phyloP scores from a whole-genome alignment of 2,113 vertebrate species.

The Tragelaphus imberbis region DNA sequence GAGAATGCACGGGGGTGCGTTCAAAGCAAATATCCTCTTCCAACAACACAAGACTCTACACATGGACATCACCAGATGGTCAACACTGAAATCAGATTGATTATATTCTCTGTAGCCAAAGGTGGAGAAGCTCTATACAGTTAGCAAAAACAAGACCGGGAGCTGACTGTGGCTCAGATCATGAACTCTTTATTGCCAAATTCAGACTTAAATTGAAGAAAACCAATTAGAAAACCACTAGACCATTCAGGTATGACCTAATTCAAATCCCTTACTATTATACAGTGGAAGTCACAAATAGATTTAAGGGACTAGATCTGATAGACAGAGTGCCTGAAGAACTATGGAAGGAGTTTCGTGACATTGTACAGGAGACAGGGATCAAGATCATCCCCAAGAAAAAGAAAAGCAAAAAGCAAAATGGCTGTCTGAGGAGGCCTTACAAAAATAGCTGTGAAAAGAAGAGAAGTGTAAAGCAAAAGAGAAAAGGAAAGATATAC shows the following conservation, averaged over 20 bases:
- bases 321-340: neutral
- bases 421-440: neutral
- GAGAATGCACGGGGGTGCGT: too few relatives aligned
- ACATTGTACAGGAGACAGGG: neutral
- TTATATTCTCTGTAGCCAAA: neutral
- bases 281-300: neutral
- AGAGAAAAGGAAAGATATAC: neutral
- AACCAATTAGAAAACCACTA: neutral
- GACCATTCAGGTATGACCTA: neutral
- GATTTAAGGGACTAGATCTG: neutral
- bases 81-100: neutral
- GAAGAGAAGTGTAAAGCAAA: neutral
- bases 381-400: neutral
- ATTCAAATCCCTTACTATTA: neutral
- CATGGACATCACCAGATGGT: neutral
- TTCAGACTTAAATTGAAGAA: neutral
- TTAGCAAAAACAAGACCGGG: accelerated
- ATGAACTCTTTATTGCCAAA: neutral
- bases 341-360: neutral
- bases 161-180: neutral
- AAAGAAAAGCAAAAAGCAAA: neutral
- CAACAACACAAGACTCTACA: neutral
- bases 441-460: neutral
- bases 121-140: neutral
- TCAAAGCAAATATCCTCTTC: neutral